A percentile compares a stretch with the other conserved stretches of the same genome.
Conservation (phyloP, 1,140 invertebrate genomes). For the Zaprionus lachaisei region DNA sequence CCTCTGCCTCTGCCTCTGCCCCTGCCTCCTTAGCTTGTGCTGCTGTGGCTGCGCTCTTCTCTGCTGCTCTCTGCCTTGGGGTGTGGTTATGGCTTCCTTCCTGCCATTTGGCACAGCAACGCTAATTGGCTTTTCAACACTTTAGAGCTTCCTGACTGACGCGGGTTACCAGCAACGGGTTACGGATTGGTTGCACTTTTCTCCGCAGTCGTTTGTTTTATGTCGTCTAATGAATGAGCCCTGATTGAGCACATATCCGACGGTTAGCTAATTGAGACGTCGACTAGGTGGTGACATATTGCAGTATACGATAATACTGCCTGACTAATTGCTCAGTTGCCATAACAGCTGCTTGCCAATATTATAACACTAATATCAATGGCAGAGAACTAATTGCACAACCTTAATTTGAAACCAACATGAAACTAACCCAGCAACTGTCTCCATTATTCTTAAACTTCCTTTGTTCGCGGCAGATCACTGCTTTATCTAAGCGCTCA, state of each 20-base stretch:
- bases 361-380: background rate
- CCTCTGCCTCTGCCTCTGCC: background rate
- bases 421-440: background rate
- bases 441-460: background rate
- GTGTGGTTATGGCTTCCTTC: conserved; percentile 76
- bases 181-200: conserved; percentile 2
- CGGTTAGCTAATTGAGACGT: conserved; percentile 79
- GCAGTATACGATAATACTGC: conserved; percentile 9
- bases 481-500: too few relatives aligned
- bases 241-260: conserved; percentile 74
- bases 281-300: conserved; percentile 73
- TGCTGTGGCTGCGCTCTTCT: conserved; percentile 17
- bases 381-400: background rate
- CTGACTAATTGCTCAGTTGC: conserved; percentile 44
- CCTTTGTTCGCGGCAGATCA: too few relatives aligned
- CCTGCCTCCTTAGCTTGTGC: conserved; percentile 4
- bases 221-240: conserved; percentile 66
- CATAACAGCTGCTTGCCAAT: background rate
- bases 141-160: conserved; percentile 64
- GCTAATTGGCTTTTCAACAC: conserved; percentile 83
- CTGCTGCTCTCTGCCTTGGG: conserved; percentile 18
- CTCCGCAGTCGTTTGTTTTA: conserved; percentile 42
- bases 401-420: background rate
- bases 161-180: background rate
- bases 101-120: conserved; percentile 57